phyloP scores from a whole-genome alignment of 2,113 vertebrate genomes.

The Boleophthalmus pectinirostris region DNA sequence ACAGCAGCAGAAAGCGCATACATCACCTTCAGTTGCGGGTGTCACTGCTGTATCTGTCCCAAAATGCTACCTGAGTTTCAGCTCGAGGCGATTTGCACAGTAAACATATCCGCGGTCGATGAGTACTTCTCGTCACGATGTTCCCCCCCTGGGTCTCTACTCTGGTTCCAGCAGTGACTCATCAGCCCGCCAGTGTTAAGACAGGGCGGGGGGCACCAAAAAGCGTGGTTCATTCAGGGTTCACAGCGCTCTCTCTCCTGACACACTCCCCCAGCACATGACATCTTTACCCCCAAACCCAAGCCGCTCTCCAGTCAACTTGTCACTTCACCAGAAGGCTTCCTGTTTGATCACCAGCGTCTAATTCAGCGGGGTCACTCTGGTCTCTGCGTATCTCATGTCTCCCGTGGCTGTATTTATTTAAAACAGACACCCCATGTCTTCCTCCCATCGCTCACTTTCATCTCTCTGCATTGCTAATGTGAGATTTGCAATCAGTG shows the following conservation, averaged over 20 bases:
- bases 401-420: conserved; percentile 25
- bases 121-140: conserved; percentile 7
- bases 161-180: conserved; percentile 65
- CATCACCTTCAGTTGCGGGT: not conserved
- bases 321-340: conserved; percentile 27
- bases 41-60: not conserved
- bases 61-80: conserved; percentile 16
- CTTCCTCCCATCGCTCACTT: conserved; percentile 12
- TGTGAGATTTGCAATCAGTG: not conserved
- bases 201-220: conserved; percentile 28
- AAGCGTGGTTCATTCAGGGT: conserved; percentile 64
- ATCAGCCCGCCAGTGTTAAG: conserved; percentile 51
- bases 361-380: conserved; percentile 29
- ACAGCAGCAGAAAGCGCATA: not conserved
- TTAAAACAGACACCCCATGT: conserved; percentile 7
- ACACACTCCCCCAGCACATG: conserved; percentile 36
- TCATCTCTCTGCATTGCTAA: not conserved
- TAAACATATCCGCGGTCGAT: conserved; percentile 25
- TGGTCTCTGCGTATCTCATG: not conserved
- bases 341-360: conserved; percentile 11
- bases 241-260: conserved; percentile 52
- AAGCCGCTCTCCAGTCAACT: conserved; percentile 18
- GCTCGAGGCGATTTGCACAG: not conserved
- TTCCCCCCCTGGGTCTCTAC: conserved; percentile 30
- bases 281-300: conserved; percentile 42